Evolutionary conservation across 2,888 invertebrate genomes (phyloP).

Genomic region (Oligia strigilis): DNA sequence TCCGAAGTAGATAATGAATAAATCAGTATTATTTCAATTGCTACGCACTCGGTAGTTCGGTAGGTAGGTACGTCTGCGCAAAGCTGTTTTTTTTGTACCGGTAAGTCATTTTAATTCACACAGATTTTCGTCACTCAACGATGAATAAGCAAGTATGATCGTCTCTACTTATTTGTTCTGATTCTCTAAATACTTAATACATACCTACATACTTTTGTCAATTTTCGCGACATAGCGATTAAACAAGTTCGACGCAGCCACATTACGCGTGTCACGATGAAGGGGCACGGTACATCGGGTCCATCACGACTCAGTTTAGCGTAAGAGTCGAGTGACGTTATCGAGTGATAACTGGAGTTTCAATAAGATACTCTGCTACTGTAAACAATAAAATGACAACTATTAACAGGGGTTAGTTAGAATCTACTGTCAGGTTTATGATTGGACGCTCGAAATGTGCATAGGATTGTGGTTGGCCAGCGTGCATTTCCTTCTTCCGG

Average conservation of each 20-base stretch:
- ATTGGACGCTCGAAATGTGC: neutral
- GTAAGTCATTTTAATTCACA: neutral
- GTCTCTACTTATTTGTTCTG: neutral
- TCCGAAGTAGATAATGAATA: neutral
- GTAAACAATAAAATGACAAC: neutral
- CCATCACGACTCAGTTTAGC: constrained; percentile 19
- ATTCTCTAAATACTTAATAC: neutral
- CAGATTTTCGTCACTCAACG: neutral
- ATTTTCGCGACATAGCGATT: neutral
- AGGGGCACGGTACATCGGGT: neutral
- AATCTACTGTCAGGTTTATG: neutral
- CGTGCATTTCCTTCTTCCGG: neutral
- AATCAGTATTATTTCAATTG: constrained; percentile 20
- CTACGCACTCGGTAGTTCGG: neutral
- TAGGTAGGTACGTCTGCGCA: neutral
- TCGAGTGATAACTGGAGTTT: neutral
- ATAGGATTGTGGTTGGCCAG: neutral
- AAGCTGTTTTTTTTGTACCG: neutral
- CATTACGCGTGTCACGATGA: neutral
- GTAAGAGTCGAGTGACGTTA: constrained; percentile 10
- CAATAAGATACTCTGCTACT: neutral
- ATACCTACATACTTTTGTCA: neutral
- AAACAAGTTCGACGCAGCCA: neutral
- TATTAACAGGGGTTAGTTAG: neutral
- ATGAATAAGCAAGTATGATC: neutral